Evolutionary conservation across 2,888 invertebrate genomes (phyloP), one percentile per base, ranked within the genome.

Genomic region (Imbricaverruca yamaguchii): DNA sequence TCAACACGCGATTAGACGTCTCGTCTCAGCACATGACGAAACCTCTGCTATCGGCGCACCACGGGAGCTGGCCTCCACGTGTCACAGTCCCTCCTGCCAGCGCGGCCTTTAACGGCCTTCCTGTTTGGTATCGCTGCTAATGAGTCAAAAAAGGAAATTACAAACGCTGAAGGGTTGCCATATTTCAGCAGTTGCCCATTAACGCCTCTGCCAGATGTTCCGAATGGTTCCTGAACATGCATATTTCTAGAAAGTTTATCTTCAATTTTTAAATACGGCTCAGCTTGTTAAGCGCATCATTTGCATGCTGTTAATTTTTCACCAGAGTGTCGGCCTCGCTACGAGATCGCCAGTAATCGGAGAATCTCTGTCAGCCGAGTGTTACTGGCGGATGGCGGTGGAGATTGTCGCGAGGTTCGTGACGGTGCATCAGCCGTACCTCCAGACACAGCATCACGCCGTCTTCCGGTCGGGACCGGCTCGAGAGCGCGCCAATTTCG

Each of bases 81-180:
- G 39, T 39, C 39, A 39, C 4, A 39, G 39, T 39, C 39, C 39
- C 8, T 23, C 25, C n/a, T 63, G 23, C 23, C 25, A 11, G 25
- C 67, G 67, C 39, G 15, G 25, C 39, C 39, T 23, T 25, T 53
- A 74, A 74, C 23, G 55, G 55, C 21, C 21, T 74, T 21, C 74
- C 55, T 74, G 74, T 74, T 74, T 74, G 74, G 74, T 21, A 55
- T 74, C 74, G 74, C 53, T 23, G 18, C 53, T 74, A 74, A 74
- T 74, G 74, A 74, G 74, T 74, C 74, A 74, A 74, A 74, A 74
- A 74, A 55, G 74, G 74, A 74, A 74, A 74, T 74, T 74, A 55
- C 74, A 74, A 39, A 55, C 74, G 74, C 55, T 74, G 21, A 23
- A 74, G 55, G 74, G 18, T 53, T 10, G 74, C 74, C 55, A 21